Percentiles rank a stretch among this genome's conserved stretches.
phyloP scores from a whole-genome alignment of 2,888 invertebrate genomes.

The Ctenicera cuprea region DNA sequence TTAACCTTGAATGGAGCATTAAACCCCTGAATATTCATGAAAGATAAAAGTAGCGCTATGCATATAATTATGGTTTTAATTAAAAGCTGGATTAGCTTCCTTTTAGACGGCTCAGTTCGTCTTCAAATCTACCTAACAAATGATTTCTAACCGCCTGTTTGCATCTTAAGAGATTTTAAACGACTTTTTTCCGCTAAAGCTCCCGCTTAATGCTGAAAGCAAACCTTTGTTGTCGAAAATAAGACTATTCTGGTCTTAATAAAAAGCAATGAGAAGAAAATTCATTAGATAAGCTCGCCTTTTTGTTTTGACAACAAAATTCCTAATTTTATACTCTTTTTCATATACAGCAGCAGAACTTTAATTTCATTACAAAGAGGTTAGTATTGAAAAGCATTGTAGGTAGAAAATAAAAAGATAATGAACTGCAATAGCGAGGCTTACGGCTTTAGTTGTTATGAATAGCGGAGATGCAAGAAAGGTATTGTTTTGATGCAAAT shows the following conservation, averaged over 20 bases:
- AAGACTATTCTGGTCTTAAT: slow-evolving; percentile 1
- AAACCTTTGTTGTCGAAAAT: slow-evolving; percentile 29
- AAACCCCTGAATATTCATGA: slow-evolving; percentile 52
- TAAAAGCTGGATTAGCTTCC: slow-evolving; percentile 53
- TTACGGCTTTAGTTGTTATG: no score
- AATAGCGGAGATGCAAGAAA: no score
- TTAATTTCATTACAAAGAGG: no score
- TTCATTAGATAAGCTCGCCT: slow-evolving; percentile 16
- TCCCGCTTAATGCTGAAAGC: slow-evolving; percentile 11
- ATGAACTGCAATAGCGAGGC: no score
- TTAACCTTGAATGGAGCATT: slow-evolving; percentile 52
- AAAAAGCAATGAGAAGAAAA: slow-evolving; percentile 29
- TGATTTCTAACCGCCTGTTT: slow-evolving; percentile 46
- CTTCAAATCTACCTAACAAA: slow-evolving; percentile 43
- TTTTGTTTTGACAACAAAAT: neutral
- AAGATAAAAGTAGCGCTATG: slow-evolving; percentile 51
- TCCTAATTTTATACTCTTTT: neutral
- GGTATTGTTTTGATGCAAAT: no score
- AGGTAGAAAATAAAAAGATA: no score
- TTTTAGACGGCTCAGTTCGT: slow-evolving; percentile 37
- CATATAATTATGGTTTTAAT: slow-evolving; percentile 54
- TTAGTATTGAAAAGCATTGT: no score
- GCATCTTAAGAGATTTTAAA: slow-evolving; percentile 36
- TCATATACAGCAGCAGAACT: no score
- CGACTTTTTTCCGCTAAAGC: slow-evolving; percentile 8